Base-by-base conservation (phyloP, 2,888 invertebrate genomes). In the Clitarchus hookeri region DNA sequence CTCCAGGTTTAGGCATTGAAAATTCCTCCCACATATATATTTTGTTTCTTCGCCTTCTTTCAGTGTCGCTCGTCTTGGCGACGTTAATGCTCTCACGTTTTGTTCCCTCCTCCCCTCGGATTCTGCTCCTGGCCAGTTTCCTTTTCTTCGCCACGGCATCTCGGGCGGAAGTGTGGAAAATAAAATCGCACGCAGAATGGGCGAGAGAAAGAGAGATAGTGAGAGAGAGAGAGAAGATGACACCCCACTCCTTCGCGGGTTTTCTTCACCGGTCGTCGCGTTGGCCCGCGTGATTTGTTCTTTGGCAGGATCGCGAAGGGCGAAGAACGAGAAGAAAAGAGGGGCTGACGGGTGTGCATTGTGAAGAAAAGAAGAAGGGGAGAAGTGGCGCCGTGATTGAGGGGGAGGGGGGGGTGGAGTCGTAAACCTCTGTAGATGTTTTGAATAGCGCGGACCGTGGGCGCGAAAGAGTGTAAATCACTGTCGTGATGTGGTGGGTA, bases 401-500 rank as follows among this genome's bases (percentile, higher is more conserved):
- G 19, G 65, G 65, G 23, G 65, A 23, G n/a, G 16, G n/a, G n/a
- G n/a, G 23, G 23, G 6, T 23, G 16, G 65, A n/a, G 65, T 65
- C 65, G 65, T 65, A 65, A 65, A 65, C n/a, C 65, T 65, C 13
- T 8, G 65, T n/a, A 65, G 65, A 19, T 65, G 65, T 65, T 65
- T 65, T 65, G 65, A 65, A 65, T n/a, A 65, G 65, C n/a, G 65
- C 0, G 65, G 65, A 2, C n/a, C 23, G 65, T n/a, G 65, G 23
- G 65, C 65, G 65, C 65, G 65, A 65, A 65, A 65, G 65, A 65
- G 12, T n/a, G 65, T n/a, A n/a, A 65, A 65, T 65, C 65, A 65
- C 65, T 23, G 65, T 23, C 48, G 48, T 48, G 48, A 8, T 16
- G 48, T 11, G 16, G 8, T 16, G 48, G 48, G 48, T 48, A 48